Conservation (phyloP, 1,140 invertebrate species). For the Melipona quadrifasciata region DNA sequence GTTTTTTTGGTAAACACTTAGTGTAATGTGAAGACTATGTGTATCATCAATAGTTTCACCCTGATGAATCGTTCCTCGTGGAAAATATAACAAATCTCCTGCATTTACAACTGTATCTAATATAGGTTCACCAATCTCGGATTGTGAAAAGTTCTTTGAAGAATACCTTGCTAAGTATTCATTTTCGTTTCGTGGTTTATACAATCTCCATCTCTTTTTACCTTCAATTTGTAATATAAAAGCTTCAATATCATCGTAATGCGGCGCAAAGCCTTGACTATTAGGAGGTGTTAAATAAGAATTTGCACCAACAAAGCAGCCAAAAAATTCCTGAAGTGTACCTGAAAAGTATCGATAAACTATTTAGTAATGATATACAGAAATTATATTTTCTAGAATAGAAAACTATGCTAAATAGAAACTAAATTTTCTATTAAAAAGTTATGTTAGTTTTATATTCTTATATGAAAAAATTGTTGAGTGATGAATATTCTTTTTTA, state of each 20-base stretch:
- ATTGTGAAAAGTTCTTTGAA: slow-evolving; percentile 90
- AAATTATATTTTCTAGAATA: background rate
- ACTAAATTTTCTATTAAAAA: background rate
- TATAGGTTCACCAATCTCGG: slow-evolving; percentile 91
- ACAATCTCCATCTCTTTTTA: slow-evolving; percentile 96
- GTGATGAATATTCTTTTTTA: background rate
- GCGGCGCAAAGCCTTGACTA: slow-evolving; percentile 98
- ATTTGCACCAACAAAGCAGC: slow-evolving; percentile 96
- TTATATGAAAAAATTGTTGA: background rate
- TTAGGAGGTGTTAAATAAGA: slow-evolving; percentile 97
- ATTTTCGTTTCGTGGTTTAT: slow-evolving; percentile 85
- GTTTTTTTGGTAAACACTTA: slow-evolving; percentile 96
- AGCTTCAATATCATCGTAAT: slow-evolving; percentile 99
- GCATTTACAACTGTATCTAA: slow-evolving; percentile 91
- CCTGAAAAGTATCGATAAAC: slow-evolving; percentile 74
- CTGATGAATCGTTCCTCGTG: slow-evolving; percentile 96
- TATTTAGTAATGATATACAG: slow-evolving; percentile 10
- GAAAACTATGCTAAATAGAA: too few relatives aligned
- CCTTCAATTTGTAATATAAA: slow-evolving; percentile 98
- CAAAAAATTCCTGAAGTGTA: slow-evolving; percentile 96
- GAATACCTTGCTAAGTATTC: slow-evolving; percentile 91
- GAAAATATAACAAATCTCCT: slow-evolving; percentile 96
- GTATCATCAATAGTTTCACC: slow-evolving; percentile 87
- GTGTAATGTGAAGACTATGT: slow-evolving; percentile 96
- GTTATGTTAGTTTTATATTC: background rate